Conservation (phyloP, 2,888 invertebrate species). For the Eristalis arbustorum region DNA sequence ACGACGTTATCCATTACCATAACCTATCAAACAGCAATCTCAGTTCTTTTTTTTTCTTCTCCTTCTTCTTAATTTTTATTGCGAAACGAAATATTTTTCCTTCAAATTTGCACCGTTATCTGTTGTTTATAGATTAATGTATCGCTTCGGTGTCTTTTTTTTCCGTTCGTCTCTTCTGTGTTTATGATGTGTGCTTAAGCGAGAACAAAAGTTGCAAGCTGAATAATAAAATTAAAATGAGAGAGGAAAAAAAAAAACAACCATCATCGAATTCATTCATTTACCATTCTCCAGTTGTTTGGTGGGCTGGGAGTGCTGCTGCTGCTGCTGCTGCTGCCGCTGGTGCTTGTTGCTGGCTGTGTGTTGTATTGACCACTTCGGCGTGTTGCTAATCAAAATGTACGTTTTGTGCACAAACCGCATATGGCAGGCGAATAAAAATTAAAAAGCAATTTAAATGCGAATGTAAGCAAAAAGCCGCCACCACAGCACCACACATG, state of each 20-base stretch:
- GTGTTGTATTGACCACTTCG: neutral
- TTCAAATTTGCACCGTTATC: slow-evolving; percentile 35
- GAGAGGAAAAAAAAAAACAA: neutral
- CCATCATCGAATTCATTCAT: slow-evolving; percentile 13
- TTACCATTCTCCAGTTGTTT: neutral
- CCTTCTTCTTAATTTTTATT: slow-evolving; percentile 20
- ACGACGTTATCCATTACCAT: neutral
- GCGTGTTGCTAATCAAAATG: slow-evolving; percentile 29
- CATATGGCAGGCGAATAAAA: slow-evolving; percentile 12
- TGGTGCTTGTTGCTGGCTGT: neutral
- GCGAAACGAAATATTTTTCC: slow-evolving; percentile 22
- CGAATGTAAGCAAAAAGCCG: slow-evolving; percentile 19
- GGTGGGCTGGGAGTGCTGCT: neutral
- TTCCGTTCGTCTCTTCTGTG: neutral
- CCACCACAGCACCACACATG: neutral
- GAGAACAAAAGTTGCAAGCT: slow-evolving; percentile 15
- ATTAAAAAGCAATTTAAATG: slow-evolving; percentile 36
- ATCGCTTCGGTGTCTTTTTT: slow-evolving; percentile 24
- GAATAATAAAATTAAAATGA: neutral
- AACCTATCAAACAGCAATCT: slow-evolving; percentile 36
- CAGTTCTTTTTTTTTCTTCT: neutral
- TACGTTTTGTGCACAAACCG: slow-evolving; percentile 14
- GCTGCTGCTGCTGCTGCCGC: neutral
- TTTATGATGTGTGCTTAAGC: neutral
- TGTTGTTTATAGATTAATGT: slow-evolving; percentile 8